Evolutionary conservation across 2,888 invertebrate species (phyloP).

Genomic region (Exocentrus adspersus): DNA sequence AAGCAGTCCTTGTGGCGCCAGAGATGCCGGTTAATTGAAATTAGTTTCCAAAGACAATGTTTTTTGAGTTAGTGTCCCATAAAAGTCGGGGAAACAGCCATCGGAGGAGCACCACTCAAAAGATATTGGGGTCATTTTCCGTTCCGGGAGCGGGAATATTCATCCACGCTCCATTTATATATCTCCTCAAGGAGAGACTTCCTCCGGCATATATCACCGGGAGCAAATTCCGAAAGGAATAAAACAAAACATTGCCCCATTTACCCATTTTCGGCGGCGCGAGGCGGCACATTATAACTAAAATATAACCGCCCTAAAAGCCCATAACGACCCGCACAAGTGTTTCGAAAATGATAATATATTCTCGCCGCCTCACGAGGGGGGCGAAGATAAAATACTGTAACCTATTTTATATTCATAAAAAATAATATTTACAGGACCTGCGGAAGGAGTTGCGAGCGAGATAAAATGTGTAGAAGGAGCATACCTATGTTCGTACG

Average conservation of each 20-base stretch:
- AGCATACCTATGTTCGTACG: too few relatives aligned
- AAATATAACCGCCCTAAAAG: conserved; percentile 27
- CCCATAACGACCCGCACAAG: conserved; percentile 26
- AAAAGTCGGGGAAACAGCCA: too few relatives aligned
- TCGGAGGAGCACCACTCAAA: too few relatives aligned
- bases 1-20: too few relatives aligned
- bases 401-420: conserved; percentile 32
- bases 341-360: conserved; percentile 29
- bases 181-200: too few relatives aligned
- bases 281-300: conserved; percentile 20
- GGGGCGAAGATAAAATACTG: conserved; percentile 24
- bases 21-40: too few relatives aligned
- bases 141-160: too few relatives aligned
- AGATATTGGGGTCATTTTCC: too few relatives aligned
- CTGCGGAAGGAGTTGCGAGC: conserved; percentile 18
- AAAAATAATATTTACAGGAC: conserved; percentile 39
- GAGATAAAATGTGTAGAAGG: conserved; percentile 34
- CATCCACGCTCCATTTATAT: too few relatives aligned
- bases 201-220: not conserved
- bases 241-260: conserved; percentile 26
- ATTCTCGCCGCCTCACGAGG: conserved; percentile 16
- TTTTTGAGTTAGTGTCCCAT: too few relatives aligned
- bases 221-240: conserved; percentile 14
- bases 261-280: conserved; percentile 18
- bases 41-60: too few relatives aligned